These are phyloP conservation scores for Notodonta ziczac DNA, from an alignment of 2,888 invertebrate genomes.

Conservation along the genomic window DNA sequence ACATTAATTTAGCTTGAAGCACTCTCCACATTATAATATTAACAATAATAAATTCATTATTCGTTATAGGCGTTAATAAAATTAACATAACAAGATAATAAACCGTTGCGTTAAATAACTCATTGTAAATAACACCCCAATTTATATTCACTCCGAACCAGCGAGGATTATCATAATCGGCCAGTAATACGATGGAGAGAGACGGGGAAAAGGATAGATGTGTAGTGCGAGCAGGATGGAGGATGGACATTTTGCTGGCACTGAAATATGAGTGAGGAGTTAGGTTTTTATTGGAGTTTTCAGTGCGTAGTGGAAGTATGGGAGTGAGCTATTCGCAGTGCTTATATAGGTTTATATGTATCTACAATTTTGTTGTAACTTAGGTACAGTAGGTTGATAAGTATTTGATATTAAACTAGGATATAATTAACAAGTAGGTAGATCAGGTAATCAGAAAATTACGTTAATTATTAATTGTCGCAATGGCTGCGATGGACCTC, in stretches of 20 bases:
- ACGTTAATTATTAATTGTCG: no score
- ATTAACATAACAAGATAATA: slow-evolving; percentile 68
- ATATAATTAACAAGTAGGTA: slow-evolving; percentile 11
- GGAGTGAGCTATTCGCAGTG: slow-evolving; percentile 35
- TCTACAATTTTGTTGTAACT: no score
- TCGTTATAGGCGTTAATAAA: slow-evolving; percentile 59
- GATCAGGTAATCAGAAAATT: no score
- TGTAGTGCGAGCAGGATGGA: slow-evolving; percentile 37
- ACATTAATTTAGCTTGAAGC: not conserved
- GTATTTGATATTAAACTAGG: slow-evolving; percentile 2
- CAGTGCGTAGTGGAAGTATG: slow-evolving; percentile 49
- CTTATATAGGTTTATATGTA: no score
- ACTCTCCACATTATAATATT: slow-evolving; percentile 3
- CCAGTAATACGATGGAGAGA: slow-evolving; percentile 41
- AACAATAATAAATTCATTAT: slow-evolving; percentile 48
- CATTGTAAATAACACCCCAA: slow-evolving; percentile 78
- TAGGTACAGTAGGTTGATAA: no score
- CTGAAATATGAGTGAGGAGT: slow-evolving; percentile 60
- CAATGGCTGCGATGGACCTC: no score
- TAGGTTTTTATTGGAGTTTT: slow-evolving; percentile 69
- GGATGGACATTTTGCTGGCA: slow-evolving; percentile 43
- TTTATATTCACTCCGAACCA: slow-evolving; percentile 67
- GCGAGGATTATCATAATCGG: slow-evolving; percentile 73
- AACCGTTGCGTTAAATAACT: slow-evolving; percentile 70
- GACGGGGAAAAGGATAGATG: slow-evolving; percentile 32